Evolutionary conservation across 2,113 vertebrate species (phyloP), one percentile per base, ranked within the genome.

Genomic region (Oryzias woworae): DNA sequence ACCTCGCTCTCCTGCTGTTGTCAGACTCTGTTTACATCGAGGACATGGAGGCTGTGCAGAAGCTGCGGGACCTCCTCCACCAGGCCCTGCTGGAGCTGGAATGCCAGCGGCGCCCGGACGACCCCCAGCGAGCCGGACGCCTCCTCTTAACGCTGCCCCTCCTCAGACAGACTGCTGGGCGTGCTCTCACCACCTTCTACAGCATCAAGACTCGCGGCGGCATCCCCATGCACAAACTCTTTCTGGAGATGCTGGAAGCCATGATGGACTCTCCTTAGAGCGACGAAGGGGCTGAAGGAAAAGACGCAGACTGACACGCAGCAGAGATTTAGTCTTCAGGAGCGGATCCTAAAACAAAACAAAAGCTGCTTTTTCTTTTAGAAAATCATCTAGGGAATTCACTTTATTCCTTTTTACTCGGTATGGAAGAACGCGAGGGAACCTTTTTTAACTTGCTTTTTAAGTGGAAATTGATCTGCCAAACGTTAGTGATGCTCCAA

Each of bases 161-260:
- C 51, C 93, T 97, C 53, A 91, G 95, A 70, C 95, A 97, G 89
- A 96, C 95, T 10, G 95, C 95, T 0, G 94, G 93, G 60, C 94
- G 94, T 14, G 95, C 95, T 66, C 91, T 96, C 54, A 94, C 92
- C 77, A 95, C 95, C 54, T 96, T 96, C 90, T 95, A 96, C 67
- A 93, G 94, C 85, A 94, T 97, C 85, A 95, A 96, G 85, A 93
- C 93, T 80, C 95, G 95, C 7, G 95, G 95, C 24, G 93, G 94
- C 17, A 93, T 95, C 52, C 95, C 95, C 84, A 96, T 96, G 95
- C 95, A 97, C 92, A 97, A 96, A 92, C 91, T 97, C 55, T 97
- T 97, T 82, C 82, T 97, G 86, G 95, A 97, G 90, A 97, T 97
- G 95, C 91, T 97, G 64, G 95, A 97, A 88, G 95, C 95, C 88